A percentile compares a stretch with the other conserved stretches of the same genome.
Conservation (phyloP, 2,797 vertebrate species). For the Poliocrania exsul region DNA sequence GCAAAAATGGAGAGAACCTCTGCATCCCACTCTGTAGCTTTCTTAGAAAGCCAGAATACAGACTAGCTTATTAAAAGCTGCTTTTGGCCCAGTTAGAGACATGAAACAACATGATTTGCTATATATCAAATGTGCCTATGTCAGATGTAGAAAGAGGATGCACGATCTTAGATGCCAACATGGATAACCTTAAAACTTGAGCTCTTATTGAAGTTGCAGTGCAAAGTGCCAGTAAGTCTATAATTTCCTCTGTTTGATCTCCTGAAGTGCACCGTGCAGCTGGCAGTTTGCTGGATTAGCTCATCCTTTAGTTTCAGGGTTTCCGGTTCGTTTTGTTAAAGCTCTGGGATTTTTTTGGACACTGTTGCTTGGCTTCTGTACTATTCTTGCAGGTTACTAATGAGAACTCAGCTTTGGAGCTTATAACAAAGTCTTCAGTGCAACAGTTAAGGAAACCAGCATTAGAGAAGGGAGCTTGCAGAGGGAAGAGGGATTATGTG, state of each 20-base stretch:
- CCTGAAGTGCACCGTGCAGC: background rate
- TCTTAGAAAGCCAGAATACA: background rate
- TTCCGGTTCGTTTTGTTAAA: conserved; percentile 26
- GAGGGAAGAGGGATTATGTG: background rate
- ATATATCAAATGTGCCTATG: background rate
- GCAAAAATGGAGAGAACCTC: background rate
- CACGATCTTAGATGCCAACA: background rate
- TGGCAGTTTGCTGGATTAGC: conserved; percentile 46
- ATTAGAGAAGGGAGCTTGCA: background rate
- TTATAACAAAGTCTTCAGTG: background rate
- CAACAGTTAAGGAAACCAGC: background rate
- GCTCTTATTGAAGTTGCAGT: background rate
- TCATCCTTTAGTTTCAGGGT: conserved; percentile 10
- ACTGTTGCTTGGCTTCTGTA: background rate
- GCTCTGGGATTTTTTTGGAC: background rate
- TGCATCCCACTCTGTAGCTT: background rate
- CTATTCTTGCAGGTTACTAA: conserved; percentile 27
- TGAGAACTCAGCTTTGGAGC: conserved; percentile 15
- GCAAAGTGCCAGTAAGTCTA: conserved; percentile 8
- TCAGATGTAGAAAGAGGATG: background rate
- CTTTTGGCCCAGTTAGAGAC: background rate
- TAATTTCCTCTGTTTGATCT: conserved; percentile 20
- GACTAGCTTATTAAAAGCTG: background rate
- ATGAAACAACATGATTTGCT: background rate
- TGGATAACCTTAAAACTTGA: conserved; percentile 20